phyloP scores from a whole-genome alignment of 1,140 invertebrate species.

The Steinernema khuongi region DNA sequence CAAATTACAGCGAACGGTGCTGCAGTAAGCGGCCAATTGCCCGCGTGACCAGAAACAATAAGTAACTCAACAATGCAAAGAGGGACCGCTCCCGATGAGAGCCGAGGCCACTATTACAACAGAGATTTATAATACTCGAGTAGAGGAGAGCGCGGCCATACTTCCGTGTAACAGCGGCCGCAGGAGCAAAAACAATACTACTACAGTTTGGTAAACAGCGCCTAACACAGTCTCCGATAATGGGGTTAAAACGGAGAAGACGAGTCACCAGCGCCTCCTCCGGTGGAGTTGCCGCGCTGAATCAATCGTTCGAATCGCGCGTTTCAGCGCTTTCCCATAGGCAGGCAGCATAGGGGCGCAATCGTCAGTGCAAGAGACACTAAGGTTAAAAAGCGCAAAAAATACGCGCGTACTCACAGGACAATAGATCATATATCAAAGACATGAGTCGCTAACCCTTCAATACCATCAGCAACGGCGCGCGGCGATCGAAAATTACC shows the following conservation, averaged over 20 bases:
- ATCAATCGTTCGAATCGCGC: conserved; percentile 10
- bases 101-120: conserved; percentile 10
- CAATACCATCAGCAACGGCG: not conserved
- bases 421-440: conserved; percentile 15
- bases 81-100: not conserved
- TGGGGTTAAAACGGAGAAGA: conserved; percentile 6
- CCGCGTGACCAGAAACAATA: conserved; percentile 16
- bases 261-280: not conserved
- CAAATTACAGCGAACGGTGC: conserved; percentile 7
- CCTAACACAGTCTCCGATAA: not conserved
- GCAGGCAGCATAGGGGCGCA: not conserved
- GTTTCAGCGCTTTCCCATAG: conserved; percentile 10
- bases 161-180: conserved; percentile 1
- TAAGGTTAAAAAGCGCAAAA: not conserved
- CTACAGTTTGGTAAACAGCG: not conserved
- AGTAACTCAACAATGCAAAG: not conserved
- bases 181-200: not conserved
- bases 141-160: not conserved
- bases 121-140: conserved; percentile 3
- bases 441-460: not conserved
- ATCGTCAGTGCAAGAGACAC: not conserved
- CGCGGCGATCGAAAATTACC: not conserved
- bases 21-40: not conserved
- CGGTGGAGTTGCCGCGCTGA: conserved; percentile 2
- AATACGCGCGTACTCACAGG: not conserved